These are phyloP conservation scores for Drosophila planitibia DNA, from an alignment of 2,888 invertebrate genomes.

Conservation along the genomic window DNA sequence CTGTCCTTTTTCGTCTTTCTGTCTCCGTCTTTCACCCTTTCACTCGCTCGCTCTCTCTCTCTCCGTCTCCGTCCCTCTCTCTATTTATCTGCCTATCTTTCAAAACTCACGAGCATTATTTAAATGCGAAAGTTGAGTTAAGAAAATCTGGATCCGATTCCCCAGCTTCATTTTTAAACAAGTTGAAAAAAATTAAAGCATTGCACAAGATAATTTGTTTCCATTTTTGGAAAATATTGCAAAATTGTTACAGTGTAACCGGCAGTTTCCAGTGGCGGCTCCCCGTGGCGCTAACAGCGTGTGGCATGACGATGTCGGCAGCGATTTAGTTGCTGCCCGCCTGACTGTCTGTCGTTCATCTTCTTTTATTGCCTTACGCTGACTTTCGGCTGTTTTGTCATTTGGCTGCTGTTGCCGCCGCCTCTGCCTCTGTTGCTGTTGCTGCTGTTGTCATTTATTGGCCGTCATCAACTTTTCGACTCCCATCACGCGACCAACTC, in stretches of 20 bases:
- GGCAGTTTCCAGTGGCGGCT: conserved; percentile 7
- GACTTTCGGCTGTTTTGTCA: conserved; percentile 48
- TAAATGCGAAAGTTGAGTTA: not conserved
- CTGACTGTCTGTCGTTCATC: conserved; percentile 67
- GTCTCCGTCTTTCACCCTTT: not conserved
- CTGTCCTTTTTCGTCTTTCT: not conserved
- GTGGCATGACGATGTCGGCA: conserved; percentile 55
- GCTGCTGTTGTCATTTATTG: conserved; percentile 71
- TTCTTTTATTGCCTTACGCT: conserved; percentile 63
- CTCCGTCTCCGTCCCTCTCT: too few species aligned
- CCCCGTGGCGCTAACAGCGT: conserved; percentile 25
- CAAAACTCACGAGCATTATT: not conserved
- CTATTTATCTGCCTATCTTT: not conserved
- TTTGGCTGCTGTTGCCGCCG: conserved; percentile 48
- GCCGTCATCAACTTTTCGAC: conserved; percentile 65
- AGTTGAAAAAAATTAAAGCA: not conserved
- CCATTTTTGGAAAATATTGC: not conserved
- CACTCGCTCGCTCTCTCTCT: not conserved
- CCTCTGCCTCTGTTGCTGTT: conserved; percentile 33
- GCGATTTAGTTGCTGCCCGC: conserved; percentile 71
- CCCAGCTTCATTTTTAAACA: not conserved
- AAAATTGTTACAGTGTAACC: conserved; percentile 4
- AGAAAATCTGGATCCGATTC: not conserved
- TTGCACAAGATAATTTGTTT: not conserved
- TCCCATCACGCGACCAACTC: conserved; percentile 69